A percentile compares a stretch with the other conserved stretches of the same genome.
phyloP scores from a whole-genome alignment of 1,140 invertebrate genomes.

The Pseudomyrmex cubaensis region DNA sequence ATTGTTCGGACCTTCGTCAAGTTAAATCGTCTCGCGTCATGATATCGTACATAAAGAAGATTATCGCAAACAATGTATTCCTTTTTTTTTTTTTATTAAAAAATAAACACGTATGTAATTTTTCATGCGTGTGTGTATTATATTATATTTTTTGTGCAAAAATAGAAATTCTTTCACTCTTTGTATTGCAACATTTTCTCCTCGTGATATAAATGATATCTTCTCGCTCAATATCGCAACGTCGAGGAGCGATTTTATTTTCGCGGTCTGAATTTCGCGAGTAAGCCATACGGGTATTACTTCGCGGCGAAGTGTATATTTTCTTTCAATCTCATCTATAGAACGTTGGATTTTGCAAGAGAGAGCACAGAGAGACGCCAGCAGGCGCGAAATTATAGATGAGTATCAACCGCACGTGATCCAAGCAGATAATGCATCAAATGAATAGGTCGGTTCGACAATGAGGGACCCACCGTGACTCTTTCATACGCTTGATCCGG shows the following conservation, averaged over 20 bases:
- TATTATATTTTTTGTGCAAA: no score
- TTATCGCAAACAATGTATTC: neutral
- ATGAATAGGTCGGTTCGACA: slow-evolving; percentile 81
- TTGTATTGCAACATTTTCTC: no score
- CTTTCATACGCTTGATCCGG: slow-evolving; percentile 79
- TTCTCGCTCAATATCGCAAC: no score
- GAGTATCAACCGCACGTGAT: slow-evolving; percentile 83
- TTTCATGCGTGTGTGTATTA: neutral
- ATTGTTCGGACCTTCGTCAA: slow-evolving; percentile 30
- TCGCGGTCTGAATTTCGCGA: no score
- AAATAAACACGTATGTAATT: neutral
- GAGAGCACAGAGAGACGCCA: slow-evolving; percentile 13
- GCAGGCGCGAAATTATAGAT: slow-evolving; percentile 81
- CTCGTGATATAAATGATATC: no score
- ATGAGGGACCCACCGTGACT: slow-evolving; percentile 82
- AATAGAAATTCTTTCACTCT: no score
- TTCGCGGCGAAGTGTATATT: slow-evolving; percentile 65
- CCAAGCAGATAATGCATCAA: slow-evolving; percentile 81
- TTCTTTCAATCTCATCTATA: slow-evolving; percentile 79
- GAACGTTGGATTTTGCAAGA: slow-evolving; percentile 32
- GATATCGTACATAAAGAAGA: slow-evolving; percentile 10
- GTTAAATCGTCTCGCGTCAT: slow-evolving; percentile 34
- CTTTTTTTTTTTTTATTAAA: slow-evolving; percentile 32
- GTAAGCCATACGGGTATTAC: no score
- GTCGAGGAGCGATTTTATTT: no score